Base-by-base conservation (phyloP, 2,113 vertebrate genomes). In the Struthidea cinerea region DNA sequence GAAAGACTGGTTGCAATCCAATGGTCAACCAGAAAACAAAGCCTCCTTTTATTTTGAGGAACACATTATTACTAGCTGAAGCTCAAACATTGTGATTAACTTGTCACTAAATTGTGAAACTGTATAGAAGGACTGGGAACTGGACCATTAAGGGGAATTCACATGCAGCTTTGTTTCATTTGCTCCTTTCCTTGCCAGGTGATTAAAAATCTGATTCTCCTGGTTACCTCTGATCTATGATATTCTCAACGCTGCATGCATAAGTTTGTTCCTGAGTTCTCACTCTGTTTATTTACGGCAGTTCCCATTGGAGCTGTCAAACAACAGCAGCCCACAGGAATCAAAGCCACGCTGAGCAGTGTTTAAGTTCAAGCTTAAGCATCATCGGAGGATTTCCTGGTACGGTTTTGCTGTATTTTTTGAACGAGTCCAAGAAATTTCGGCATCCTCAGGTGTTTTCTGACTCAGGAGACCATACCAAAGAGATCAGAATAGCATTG, bases 181-280 rank as follows among this genome's bases (percentile, higher is more conserved):
- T 76, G 7, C 13, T 63, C 13, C 13, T 77, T 73, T 83, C 20
- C 26, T 47, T 23, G 17, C 26, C 63, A 65, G 24, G 44, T 86
- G 79, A 70, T 79, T 70, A 90, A 79, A 55, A 88, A 50, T 37
- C 50, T 65, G 47, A 27, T 84, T 95, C 78, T 93, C 44, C 32
- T 61, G 44, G 26, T 87, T 49, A 71, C 4, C 7, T 67, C 33
- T 71, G 42, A 13, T 70, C 55, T 70, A 1, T 37, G 59, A 39
- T 55, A 19, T 16, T 50, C 46, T 76, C 22, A 67, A 33, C 39
- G 80, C 24, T 11, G 13, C 37, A 76, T 14, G 11, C 7, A 4
- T 27, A 61, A 49, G 46, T 87, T 85, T 69, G 44, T n/a, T 67
- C 33, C 35, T 44, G 28, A 67, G 27, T n/a, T 52, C 23, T 73